phyloP scores from a whole-genome alignment of 2,888 invertebrate genomes.

The Macrosiphum euphorbiae region DNA sequence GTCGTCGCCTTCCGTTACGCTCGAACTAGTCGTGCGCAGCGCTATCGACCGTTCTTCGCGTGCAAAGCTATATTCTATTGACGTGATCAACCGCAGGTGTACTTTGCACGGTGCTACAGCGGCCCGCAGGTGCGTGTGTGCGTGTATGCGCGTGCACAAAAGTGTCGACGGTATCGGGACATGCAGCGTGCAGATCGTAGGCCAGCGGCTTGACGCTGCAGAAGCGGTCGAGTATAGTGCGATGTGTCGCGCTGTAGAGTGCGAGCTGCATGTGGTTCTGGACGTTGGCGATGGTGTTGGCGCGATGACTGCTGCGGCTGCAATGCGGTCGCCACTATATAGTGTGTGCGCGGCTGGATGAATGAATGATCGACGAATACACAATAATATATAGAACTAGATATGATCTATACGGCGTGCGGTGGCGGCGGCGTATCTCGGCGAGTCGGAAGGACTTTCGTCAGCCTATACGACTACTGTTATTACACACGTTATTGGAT shows the following conservation, averaged over 20 bases:
- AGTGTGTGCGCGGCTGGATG: background rate
- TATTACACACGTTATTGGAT: background rate
- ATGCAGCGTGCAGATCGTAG: no score
- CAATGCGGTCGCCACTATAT: constrained; percentile 31
- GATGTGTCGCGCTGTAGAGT: background rate
- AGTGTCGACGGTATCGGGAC: no score
- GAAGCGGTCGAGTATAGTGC: background rate
- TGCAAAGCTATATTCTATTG: background rate
- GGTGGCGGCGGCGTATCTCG: constrained; percentile 8
- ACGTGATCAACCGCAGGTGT: background rate
- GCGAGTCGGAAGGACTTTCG: constrained; percentile 49
- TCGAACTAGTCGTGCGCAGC: constrained; percentile 8
- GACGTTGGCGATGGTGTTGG: background rate
- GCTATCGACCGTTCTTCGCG: background rate
- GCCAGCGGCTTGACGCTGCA: background rate
- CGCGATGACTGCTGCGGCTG: constrained; percentile 29
- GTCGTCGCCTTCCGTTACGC: background rate
- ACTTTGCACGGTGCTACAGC: background rate
- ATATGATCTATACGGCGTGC: constrained; percentile 29
- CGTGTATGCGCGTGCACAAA: no score
- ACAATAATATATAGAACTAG: constrained; percentile 36
- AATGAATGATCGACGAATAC: constrained; percentile 30
- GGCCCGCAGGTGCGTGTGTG: background rate
- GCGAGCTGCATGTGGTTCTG: background rate
- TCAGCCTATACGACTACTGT: background rate